These are phyloP conservation scores for Prionailurus bengalensis DNA, from an alignment of 2,113 vertebrate species.

Conservation along the genomic window DNA sequence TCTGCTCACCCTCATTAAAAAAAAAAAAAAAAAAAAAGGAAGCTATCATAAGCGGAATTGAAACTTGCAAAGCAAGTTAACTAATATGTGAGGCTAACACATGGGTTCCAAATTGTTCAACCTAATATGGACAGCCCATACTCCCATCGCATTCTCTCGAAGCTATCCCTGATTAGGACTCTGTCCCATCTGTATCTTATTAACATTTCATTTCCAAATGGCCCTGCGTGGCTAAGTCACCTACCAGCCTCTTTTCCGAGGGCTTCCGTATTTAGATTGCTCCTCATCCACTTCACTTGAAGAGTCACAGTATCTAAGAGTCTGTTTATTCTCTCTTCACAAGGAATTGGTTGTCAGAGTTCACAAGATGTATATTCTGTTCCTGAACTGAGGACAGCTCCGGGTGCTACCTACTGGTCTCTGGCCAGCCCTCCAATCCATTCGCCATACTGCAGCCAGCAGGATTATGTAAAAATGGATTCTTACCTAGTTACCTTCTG, in stretches of 20 bases:
- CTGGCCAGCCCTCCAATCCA: background rate
- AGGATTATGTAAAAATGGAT: background rate
- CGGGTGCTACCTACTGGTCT: background rate
- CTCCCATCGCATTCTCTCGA: background rate
- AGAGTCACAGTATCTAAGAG: background rate
- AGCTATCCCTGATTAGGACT: background rate
- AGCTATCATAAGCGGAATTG: background rate
- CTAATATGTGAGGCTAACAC: background rate
- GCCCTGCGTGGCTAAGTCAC: background rate
- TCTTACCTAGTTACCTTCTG: background rate
- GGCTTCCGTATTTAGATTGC: background rate
- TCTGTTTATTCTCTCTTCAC: background rate
- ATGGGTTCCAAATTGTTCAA: background rate
- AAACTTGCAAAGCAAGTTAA: background rate
- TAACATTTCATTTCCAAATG: background rate
- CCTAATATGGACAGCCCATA: background rate
- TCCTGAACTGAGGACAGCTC: background rate
- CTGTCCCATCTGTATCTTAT: background rate
- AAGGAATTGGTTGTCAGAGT: background rate
- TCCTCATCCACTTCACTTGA: background rate
- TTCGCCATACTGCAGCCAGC: background rate
- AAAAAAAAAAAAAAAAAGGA: too few species aligned
- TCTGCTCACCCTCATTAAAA: background rate
- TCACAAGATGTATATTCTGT: background rate
- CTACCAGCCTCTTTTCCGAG: background rate